Evolutionary conservation across 2,797 vertebrate species (phyloP).

Genomic region (Tragopan temminckii): DNA sequence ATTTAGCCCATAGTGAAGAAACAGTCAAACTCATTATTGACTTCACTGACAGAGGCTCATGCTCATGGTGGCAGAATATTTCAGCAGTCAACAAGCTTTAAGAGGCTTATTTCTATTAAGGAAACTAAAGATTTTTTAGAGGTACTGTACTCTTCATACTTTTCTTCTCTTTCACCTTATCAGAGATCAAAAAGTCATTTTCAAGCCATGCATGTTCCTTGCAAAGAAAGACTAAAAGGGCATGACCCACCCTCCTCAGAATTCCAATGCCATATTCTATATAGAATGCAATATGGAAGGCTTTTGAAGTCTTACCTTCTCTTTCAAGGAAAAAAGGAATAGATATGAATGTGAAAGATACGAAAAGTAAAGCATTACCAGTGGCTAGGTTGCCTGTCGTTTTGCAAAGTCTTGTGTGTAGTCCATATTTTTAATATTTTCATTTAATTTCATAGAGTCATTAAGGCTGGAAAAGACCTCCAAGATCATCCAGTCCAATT

Average conservation of each 20-base stretch:
- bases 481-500: no score
- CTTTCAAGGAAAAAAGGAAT: background rate
- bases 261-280: background rate
- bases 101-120: background rate
- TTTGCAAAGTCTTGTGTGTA: background rate
- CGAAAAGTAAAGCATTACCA: background rate
- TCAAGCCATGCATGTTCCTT: background rate
- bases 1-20: conserved; percentile 67
- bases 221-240: background rate
- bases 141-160: background rate
- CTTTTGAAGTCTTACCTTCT: background rate
- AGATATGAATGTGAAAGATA: accelerated
- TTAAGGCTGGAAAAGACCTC: no score
- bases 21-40: conserved; percentile 28
- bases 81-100: conserved; percentile 1
- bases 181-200: background rate
- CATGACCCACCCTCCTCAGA: background rate
- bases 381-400: background rate
- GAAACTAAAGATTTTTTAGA: background rate
- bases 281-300: background rate
- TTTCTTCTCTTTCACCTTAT: background rate
- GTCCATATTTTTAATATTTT: background rate
- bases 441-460: background rate
- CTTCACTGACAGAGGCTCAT: background rate
- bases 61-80: background rate